phyloP scores from a whole-genome alignment of 1,140 invertebrate species.

The Zaprionus kolodkinae region DNA sequence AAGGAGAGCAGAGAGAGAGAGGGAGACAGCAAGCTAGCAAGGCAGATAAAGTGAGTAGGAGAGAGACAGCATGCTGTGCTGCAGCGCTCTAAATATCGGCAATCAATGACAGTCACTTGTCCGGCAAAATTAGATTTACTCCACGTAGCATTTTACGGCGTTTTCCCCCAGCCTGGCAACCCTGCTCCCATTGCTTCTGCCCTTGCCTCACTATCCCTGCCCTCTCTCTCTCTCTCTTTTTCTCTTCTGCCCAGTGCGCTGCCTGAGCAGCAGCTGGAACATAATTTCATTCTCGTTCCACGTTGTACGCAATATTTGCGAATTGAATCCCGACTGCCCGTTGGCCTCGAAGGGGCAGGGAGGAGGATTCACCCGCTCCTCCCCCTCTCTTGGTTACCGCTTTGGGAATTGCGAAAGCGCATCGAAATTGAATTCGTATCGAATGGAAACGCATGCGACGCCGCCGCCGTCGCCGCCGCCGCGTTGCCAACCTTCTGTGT shows the following conservation, averaged over 20 bases:
- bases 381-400: slow-evolving; percentile 10
- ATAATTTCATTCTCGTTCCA: slow-evolving; percentile 68
- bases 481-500: background rate
- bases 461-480: slow-evolving; percentile 4
- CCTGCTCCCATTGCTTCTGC: background rate
- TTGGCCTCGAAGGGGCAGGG: background rate
- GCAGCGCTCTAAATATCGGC: slow-evolving; percentile 62
- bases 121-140: slow-evolving; percentile 76
- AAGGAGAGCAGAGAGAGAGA: background rate
- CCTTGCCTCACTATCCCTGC: background rate
- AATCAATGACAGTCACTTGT: slow-evolving; percentile 80
- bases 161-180: slow-evolving; percentile 21
- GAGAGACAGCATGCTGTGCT: slow-evolving; percentile 9
- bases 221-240: background rate
- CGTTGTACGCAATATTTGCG: slow-evolving; percentile 58
- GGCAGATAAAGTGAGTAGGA: background rate
- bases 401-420: slow-evolving; percentile 49
- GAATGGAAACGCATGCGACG: slow-evolving; percentile 42
- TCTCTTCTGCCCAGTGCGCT: background rate
- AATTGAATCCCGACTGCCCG: slow-evolving; percentile 58
- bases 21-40: background rate
- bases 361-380: background rate
- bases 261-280: slow-evolving; percentile 49
- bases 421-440: slow-evolving; percentile 72
- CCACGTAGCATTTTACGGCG: slow-evolving; percentile 63